A percentile compares a stretch with the other conserved stretches of the same genome.
Evolutionary conservation across 2,888 invertebrate species (phyloP).

Genomic region (Cheilosia impressa): DNA sequence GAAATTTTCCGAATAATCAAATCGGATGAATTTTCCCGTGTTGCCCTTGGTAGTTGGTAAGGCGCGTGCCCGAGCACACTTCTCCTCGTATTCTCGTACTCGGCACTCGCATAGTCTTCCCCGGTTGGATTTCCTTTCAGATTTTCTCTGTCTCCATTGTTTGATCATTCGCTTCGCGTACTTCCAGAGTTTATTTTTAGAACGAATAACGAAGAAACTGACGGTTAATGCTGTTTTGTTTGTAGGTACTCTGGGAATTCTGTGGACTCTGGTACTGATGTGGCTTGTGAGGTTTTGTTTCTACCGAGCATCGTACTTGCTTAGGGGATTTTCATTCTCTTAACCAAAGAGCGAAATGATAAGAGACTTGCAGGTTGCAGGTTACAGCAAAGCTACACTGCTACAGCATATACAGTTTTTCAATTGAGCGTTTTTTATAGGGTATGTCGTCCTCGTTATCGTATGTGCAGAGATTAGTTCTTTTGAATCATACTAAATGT

Average conservation of each 20-base stretch:
- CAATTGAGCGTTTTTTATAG: conserved; percentile 23
- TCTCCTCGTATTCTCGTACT: conserved; percentile 50
- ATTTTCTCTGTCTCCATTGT: conserved; percentile 71
- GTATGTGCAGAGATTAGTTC: conserved; percentile 6
- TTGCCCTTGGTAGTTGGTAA: conserved; percentile 65
- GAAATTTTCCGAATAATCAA: conserved; percentile 68
- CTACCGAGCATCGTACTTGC: not conserved
- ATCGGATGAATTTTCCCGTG: conserved; percentile 73
- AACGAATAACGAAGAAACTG: conserved; percentile 26
- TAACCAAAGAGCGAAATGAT: conserved; percentile 54
- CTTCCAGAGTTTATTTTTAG: conserved; percentile 66
- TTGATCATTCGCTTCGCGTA: conserved; percentile 64
- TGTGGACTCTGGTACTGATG: not conserved
- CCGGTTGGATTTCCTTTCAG: conserved; percentile 53
- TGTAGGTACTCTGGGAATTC: conserved; percentile 30
- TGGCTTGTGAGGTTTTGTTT: not conserved
- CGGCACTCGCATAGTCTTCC: conserved; percentile 39
- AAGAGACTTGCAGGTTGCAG: conserved; percentile 51
- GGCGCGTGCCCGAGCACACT: conserved; percentile 77
- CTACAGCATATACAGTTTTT: no score
- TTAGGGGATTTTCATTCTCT: conserved; percentile 64
- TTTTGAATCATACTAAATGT: no score
- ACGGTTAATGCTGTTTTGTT: conserved; percentile 26
- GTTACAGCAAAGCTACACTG: no score
- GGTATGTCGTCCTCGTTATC: not conserved